Evolutionary conservation across 2,113 vertebrate genomes (phyloP), one percentile per base, ranked within the genome.

Genomic region (Phyllostomus discolor): DNA sequence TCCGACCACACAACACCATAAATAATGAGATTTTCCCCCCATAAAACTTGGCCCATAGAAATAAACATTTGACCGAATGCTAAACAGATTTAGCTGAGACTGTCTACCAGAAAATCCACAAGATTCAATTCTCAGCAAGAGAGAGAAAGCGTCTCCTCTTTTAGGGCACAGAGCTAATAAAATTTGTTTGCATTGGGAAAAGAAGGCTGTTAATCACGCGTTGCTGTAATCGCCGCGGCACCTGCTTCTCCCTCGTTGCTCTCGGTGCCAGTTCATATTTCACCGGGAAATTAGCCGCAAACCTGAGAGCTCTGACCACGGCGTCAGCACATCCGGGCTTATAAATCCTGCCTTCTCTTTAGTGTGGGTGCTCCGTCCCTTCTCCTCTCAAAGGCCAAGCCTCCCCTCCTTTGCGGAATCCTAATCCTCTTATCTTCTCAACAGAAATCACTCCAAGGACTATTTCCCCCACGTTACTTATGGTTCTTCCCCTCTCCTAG

Each of bases 111-210:
- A 95, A 95, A 95, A 88, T 41, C 54, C 54, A 93, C 24, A 91
- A 90, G 93, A 84, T 67, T n/a, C 48, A 92, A 26, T 90, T 26
- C 24, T 96, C 20, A 22, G 66, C 14, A 78, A 95, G 50, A 95
- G 26, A 96, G 35, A 17, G 31, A 95, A 89, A 33, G 10, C 1
- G 19, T n/a, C 88, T 91, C 22, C 76, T 46, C 94, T 82, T 84
- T 70, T 43, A 75, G 52, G 22, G 33, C 15, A 89, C 46, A 24
- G 26, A 75, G n/a, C 38, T 73, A 82, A 85, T 46, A 62, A 92
- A 94, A 83, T 48, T 75, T 90, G 46, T 79, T 91, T 92, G 91
- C 59, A 72, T 82, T 76, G 11, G 52, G 46, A 87, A 97, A 94
- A 95, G 28, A 70, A 17, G 11, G 28, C 35, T 92, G 57, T 80